These are phyloP conservation scores for Lagopus muta DNA, from an alignment of 2,113 vertebrate genomes.

Conservation along the genomic window DNA sequence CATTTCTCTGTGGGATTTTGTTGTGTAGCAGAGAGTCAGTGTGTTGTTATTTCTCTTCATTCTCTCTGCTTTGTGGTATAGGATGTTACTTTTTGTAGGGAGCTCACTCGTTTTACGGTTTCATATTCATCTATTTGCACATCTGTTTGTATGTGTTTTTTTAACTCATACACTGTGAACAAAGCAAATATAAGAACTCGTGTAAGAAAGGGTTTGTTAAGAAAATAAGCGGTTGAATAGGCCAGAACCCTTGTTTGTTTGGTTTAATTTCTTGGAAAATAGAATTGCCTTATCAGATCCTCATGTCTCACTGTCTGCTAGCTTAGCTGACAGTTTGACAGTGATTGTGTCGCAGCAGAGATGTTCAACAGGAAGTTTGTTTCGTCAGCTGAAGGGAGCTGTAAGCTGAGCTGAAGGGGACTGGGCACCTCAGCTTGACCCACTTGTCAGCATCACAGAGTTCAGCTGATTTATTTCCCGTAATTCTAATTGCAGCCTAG, in stretches of 20 bases:
- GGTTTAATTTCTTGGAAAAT: slow-evolving; percentile 74
- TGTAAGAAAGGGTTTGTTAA: slow-evolving; percentile 54
- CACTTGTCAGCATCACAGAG: slow-evolving; percentile 15
- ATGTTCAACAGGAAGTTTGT: slow-evolving; percentile 63
- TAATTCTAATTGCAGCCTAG: slow-evolving; percentile 11
- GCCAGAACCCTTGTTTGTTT: slow-evolving; percentile 54
- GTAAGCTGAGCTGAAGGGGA: slow-evolving; percentile 47
- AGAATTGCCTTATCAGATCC: slow-evolving; percentile 69
- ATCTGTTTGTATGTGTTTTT: background rate
- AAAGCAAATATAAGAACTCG: background rate
- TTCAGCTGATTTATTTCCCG: slow-evolving; percentile 42
- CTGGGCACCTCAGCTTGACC: slow-evolving; percentile 61
- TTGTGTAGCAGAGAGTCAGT: accelerated
- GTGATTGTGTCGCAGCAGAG: slow-evolving; percentile 25
- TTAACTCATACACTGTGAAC: background rate
- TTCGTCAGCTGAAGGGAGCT: slow-evolving; percentile 42
- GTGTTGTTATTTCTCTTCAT: background rate
- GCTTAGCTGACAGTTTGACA: slow-evolving; percentile 59
- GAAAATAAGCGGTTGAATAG: slow-evolving; percentile 57
- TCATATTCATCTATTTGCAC: background rate
- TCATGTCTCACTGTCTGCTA: slow-evolving; percentile 22
- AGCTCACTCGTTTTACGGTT: background rate
- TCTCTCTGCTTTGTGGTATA: background rate
- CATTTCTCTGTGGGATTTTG: background rate
- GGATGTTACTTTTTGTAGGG: background rate